Evolutionary conservation across 2,113 vertebrate species (phyloP).

Genomic region (Neogobius melanostomus): DNA sequence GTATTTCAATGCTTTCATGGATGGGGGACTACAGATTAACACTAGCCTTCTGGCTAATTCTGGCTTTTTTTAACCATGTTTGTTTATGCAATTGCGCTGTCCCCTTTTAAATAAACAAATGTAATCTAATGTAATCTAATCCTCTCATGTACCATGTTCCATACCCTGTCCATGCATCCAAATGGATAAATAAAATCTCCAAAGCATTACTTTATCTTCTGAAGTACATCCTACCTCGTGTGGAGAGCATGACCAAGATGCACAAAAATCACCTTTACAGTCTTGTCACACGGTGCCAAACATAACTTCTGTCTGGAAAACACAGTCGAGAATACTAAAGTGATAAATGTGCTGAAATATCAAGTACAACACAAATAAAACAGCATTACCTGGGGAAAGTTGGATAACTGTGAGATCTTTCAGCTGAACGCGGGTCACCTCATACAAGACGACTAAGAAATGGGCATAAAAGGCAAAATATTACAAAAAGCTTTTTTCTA

Average conservation of each 20-base stretch:
- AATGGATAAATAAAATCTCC: not conserved
- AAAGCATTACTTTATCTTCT: not conserved
- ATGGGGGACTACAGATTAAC: too few species aligned
- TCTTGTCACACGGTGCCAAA: not conserved
- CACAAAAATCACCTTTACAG: not conserved
- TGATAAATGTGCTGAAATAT: not conserved
- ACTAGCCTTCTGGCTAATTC: too few species aligned
- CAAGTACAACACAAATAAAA: not conserved
- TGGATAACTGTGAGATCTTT: not conserved
- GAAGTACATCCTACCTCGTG: not conserved
- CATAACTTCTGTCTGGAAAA: not conserved
- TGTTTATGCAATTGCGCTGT: too few species aligned
- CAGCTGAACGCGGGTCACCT: not conserved
- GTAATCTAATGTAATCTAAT: not conserved
- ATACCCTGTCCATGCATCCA: not conserved
- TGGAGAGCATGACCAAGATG: not conserved
- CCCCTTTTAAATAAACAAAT: not conserved
- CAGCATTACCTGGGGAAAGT: not conserved
- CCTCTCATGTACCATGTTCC: not conserved
- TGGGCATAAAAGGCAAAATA: not conserved
- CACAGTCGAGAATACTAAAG: too few species aligned
- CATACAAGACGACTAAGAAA: not conserved
- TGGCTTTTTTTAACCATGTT: too few species aligned
- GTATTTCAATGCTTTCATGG: too few species aligned
- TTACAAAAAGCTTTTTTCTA: too few species aligned